Base-by-base conservation (phyloP, 2,888 invertebrate genomes). In the Troglohyphantes excavatus region DNA sequence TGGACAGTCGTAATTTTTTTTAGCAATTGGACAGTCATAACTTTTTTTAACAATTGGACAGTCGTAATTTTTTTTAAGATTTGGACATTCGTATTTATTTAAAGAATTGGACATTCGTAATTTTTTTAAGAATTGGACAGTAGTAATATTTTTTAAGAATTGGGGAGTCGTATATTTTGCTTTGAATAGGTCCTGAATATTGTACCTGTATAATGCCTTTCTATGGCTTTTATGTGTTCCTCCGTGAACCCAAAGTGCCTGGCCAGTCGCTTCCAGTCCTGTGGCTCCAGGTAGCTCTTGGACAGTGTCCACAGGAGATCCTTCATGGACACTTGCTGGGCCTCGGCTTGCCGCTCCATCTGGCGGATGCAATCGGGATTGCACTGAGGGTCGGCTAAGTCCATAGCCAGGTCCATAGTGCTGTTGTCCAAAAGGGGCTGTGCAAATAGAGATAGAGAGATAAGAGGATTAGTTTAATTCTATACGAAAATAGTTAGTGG, bases 191-290 rank as follows among this genome's bases (percentile, higher is more conserved):
- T 39, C 39, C 7, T 39, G n/a, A 33, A 33, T 33, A 3, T 1
- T 23, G 13, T 91, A 95, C 96, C 96, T 91, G 95, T 95, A 92
- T 96, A 96, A 92, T 96, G 96, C 92, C 96, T 96, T 92, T 96
- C 96, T 91, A 96, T 95, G 21, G 96, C 95, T 91, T 94, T 94
- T 89, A 96, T 95, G 92, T 96, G 96, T 83, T 95, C 96, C 68
- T 95, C 95, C 0, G 95, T 95, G 93, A 96, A 96, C 39, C 95
- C 95, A 96, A 96, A 96, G 92, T 95, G 95, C 33, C 94, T 93
- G 0, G 96, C 96, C 59, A 96, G 93, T 88, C 94, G 94, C 92
- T 95, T 95, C 96, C 96, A 96, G 92, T 96, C 96, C 0, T 94
- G 94, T 0, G 94, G 94, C 13, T 94, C 94, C 68, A 96, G 93